Percentiles rank a stretch among this genome's conserved stretches.
Conservation (phyloP, 2,797 vertebrate genomes). For the Xiphorhynchus erythropygius region DNA sequence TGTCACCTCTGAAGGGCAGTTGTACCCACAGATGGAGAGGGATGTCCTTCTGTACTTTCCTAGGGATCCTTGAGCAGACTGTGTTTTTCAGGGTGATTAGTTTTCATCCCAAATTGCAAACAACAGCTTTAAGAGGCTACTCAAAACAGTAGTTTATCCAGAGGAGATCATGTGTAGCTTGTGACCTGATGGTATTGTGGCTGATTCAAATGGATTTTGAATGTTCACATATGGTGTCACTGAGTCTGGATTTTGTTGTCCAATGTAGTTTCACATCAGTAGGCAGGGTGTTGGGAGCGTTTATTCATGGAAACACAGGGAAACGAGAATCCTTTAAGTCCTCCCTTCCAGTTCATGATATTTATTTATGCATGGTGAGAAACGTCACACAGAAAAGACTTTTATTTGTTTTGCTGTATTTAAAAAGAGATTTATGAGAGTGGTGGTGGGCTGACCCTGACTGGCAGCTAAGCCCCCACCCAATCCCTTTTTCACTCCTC, state of each 20-base stretch:
- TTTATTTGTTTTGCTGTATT: background rate
- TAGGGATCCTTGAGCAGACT: background rate
- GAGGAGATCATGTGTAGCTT: background rate
- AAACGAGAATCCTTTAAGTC: background rate
- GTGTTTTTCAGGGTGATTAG: background rate
- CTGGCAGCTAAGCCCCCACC: background rate
- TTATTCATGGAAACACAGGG: background rate
- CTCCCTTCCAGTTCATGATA: background rate
- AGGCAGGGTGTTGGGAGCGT: background rate
- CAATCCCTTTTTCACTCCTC: background rate
- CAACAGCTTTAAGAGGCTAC: background rate
- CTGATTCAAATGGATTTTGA: background rate
- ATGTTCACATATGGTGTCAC: background rate
- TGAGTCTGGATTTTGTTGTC: background rate
- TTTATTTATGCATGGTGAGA: background rate
- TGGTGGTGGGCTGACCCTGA: background rate
- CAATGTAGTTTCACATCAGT: background rate
- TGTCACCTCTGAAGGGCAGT: background rate
- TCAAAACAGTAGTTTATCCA: background rate
- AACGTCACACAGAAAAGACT: accelerated
- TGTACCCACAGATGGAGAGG: background rate
- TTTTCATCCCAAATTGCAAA: background rate
- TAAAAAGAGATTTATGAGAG: background rate
- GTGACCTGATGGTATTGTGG: background rate
- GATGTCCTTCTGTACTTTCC: background rate